A percentile compares a stretch with the other conserved stretches of the same genome.
phyloP scores from a whole-genome alignment of 2,888 invertebrate species.

The Dusona sp. region DNA sequence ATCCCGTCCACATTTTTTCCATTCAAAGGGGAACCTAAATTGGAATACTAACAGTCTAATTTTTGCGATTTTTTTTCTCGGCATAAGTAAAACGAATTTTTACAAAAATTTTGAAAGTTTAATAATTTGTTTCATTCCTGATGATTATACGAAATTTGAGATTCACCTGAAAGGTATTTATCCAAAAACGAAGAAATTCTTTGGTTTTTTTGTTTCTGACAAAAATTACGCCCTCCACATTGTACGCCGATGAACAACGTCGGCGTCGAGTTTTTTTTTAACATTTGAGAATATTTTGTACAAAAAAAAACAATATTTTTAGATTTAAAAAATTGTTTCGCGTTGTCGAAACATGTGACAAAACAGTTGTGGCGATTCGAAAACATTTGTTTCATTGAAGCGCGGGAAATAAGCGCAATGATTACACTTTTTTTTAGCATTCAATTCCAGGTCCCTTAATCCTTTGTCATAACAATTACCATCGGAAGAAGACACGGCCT shows the following conservation, averaged over 20 bases:
- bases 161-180: no score
- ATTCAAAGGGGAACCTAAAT: no score
- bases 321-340: background rate
- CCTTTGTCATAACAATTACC: constrained; percentile 86
- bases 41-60: background rate
- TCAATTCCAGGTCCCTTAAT: background rate
- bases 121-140: no score
- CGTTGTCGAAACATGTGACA: background rate
- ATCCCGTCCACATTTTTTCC: background rate
- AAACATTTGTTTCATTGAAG: no score
- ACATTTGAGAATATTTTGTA: background rate
- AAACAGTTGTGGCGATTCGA: no score
- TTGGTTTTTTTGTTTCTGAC: background rate
- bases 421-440: background rate
- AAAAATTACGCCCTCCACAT: background rate
- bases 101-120: background rate
- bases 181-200: background rate
- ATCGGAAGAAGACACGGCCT: constrained; percentile 98
- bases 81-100: background rate
- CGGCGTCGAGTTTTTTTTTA: background rate
- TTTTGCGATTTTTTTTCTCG: background rate
- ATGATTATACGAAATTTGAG: no score
- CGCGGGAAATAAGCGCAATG: background rate
- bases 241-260: background rate
- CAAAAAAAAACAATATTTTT: background rate